These are phyloP conservation scores for Arizona elegans DNA, from an alignment of 2,113 vertebrate species.

Conservation along the genomic window DNA sequence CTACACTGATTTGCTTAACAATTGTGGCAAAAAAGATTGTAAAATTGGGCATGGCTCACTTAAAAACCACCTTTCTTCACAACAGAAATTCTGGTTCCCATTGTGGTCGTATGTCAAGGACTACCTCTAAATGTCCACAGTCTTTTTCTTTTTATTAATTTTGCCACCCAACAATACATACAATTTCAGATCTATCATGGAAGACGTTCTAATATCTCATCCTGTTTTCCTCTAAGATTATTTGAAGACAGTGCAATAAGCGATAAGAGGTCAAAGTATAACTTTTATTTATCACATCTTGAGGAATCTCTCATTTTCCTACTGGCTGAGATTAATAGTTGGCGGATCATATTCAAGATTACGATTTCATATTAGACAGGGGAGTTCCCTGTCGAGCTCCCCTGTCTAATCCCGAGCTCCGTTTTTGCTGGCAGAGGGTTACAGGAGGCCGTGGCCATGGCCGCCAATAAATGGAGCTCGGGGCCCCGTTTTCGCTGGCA, in stretches of 20 bases:
- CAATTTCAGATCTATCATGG: neutral
- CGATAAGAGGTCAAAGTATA: neutral
- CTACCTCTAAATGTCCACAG: neutral
- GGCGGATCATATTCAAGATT: neutral
- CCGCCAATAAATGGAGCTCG: too few relatives aligned
- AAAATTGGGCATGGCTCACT: neutral
- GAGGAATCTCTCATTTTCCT: neutral
- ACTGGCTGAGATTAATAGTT: neutral
- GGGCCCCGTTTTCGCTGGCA: too few relatives aligned
- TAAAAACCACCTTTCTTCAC: neutral
- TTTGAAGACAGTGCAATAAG: neutral
- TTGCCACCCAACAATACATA: neutral
- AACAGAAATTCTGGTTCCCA: neutral
- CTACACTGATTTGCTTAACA: neutral
- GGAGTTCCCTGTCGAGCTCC: neutral
- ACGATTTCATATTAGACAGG: neutral
- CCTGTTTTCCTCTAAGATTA: neutral
- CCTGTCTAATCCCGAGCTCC: too few relatives aligned
- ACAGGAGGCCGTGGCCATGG: too few relatives aligned
- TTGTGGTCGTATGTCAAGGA: neutral
- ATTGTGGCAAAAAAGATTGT: neutral
- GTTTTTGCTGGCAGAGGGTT: too few relatives aligned
- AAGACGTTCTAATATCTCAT: neutral
- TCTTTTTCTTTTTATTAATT: neutral
- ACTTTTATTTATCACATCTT: neutral